Percentiles rank a stretch among this genome's conserved stretches.
Evolutionary conservation across 2,113 vertebrate genomes (phyloP).

Genomic region (Crotalus helleri): DNA sequence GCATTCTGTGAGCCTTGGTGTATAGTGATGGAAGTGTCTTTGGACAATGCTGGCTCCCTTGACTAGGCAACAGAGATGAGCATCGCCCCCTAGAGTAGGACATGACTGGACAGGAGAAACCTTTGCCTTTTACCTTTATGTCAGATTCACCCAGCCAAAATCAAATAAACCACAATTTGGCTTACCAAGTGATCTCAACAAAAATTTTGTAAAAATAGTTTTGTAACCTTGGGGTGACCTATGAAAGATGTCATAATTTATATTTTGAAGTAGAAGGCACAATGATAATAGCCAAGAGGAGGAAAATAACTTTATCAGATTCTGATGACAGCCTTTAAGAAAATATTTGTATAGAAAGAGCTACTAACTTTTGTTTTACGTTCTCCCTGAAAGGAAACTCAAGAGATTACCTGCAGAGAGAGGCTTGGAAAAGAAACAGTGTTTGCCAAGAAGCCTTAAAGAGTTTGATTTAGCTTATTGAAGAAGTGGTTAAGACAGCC

Average conservation of each 20-base stretch:
- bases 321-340: background rate
- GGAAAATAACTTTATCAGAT: background rate
- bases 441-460: slow-evolving; percentile 20
- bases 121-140: background rate
- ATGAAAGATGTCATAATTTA: background rate
- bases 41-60: background rate
- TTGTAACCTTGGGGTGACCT: background rate
- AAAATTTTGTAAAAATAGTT: background rate
- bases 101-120: background rate
- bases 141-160: background rate
- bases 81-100: background rate
- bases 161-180: background rate
- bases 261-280: background rate
- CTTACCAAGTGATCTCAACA: background rate
- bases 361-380: background rate
- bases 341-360: slow-evolving; percentile 24
- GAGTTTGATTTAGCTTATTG: slow-evolving; percentile 47
- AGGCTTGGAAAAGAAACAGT: background rate
- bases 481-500: slow-evolving; percentile 19
- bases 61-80: background rate
- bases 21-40: background rate
- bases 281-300: background rate
- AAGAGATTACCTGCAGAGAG: background rate
- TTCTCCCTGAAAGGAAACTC: background rate
- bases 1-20: background rate